These are phyloP conservation scores for Leptodactylus fuscus DNA, from an alignment of 2,113 vertebrate species.

Conservation along the genomic window DNA sequence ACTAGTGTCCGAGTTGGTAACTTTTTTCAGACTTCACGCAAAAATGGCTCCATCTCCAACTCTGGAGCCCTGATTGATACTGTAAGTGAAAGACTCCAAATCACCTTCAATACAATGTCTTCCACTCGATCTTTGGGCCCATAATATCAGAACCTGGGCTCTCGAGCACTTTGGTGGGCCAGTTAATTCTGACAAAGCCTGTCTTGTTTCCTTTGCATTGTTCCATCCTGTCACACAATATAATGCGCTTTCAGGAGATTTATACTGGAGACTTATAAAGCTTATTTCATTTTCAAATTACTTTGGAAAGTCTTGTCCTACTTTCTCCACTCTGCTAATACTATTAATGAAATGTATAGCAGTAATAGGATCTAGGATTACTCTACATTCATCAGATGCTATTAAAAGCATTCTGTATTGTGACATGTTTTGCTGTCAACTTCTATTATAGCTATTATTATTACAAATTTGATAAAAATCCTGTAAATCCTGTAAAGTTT, in stretches of 20 bases:
- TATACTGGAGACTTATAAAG: constrained; percentile 6
- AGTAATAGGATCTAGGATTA: constrained; percentile 17
- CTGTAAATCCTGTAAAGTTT: too few relatives aligned
- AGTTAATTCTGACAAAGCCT: too few relatives aligned
- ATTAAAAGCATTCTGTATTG: background rate
- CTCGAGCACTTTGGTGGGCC: too few relatives aligned
- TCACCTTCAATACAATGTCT: too few relatives aligned
- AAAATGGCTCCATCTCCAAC: too few relatives aligned
- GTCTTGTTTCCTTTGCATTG: background rate
- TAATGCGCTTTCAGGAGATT: background rate
- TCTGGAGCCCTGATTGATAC: too few relatives aligned
- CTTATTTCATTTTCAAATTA: constrained; percentile 22
- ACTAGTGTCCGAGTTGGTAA: too few relatives aligned
- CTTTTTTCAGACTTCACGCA: too few relatives aligned
- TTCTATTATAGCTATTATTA: background rate
- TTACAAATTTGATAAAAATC: background rate
- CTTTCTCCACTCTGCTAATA: constrained; percentile 29
- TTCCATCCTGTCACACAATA: background rate
- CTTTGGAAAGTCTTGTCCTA: constrained; percentile 11
- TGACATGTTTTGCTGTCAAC: background rate
- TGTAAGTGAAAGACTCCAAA: too few relatives aligned
- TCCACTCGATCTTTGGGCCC: too few relatives aligned
- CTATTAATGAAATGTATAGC: constrained; percentile 13
- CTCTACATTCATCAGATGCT: background rate
- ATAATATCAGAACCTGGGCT: too few relatives aligned